Percentiles rank a stretch among this genome's conserved stretches.
These are phyloP conservation scores for Oenanthe oenanthe DNA, from an alignment of 2,113 vertebrate species.

Conservation along the genomic window DNA sequence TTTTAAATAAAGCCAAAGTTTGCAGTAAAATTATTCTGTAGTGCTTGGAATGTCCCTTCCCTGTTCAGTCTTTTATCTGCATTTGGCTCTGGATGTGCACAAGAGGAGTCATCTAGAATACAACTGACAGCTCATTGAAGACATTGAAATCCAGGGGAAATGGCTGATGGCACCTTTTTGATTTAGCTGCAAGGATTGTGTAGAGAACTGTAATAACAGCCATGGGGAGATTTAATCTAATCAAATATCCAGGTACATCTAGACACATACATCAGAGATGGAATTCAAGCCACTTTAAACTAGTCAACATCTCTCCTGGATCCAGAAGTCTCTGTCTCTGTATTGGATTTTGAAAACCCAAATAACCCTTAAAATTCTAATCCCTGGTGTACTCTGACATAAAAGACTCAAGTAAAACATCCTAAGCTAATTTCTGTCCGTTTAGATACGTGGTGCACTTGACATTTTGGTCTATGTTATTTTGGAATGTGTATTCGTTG, in stretches of 20 bases:
- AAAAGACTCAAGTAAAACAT: neutral
- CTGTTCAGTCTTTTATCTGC: neutral
- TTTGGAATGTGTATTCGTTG: neutral
- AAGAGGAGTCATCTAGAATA: neutral
- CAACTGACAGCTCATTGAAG: no score
- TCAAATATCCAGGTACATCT: neutral
- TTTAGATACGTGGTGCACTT: neutral
- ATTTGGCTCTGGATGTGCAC: neutral
- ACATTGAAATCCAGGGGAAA: neutral
- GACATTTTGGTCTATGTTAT: neutral
- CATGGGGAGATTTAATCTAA: neutral
- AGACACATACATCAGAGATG: neutral
- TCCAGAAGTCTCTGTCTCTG: neutral
- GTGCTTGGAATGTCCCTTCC: neutral
- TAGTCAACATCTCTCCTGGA: neutral
- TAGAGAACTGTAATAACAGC: neutral
- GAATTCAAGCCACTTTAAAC: neutral
- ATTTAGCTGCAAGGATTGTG: neutral
- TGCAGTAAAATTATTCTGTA: neutral
- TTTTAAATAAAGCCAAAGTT: neutral
- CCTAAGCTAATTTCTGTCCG: neutral
- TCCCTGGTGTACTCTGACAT: neutral
- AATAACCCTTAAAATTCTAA: neutral
- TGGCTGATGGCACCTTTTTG: neutral
- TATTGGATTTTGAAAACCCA: slow-evolving; percentile 1